Percentiles rank a stretch among this genome's conserved stretches.
These are phyloP conservation scores for Ctenosaura bakeri DNA, from an alignment of 2,797 vertebrate species.

Conservation along the genomic window DNA sequence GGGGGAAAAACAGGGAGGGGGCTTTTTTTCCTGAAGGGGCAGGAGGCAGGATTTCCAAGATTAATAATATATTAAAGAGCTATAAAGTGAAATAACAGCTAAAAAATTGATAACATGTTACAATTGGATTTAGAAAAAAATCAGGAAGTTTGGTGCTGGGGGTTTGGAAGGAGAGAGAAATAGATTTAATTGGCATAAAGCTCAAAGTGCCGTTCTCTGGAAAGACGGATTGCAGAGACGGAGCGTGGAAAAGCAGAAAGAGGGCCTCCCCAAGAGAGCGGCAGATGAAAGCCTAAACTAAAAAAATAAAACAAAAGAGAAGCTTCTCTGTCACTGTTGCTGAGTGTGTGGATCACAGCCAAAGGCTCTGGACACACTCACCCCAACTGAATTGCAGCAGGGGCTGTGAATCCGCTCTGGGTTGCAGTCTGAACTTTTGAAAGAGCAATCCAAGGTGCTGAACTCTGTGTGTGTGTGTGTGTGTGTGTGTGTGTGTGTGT, in stretches of 20 bases:
- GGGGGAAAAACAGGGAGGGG: constrained; percentile 44
- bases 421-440: too few species aligned
- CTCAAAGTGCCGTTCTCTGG: not conserved
- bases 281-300: not conserved
- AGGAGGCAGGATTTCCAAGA: constrained; percentile 56
- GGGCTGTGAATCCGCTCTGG: too few species aligned
- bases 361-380: too few species aligned
- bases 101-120: constrained; percentile 45
- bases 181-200: not conserved
- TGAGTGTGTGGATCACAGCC: not conserved
- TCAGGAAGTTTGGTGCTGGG: not conserved
- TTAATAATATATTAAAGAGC: constrained; percentile 64
- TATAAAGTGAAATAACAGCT: constrained; percentile 45
- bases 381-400: not conserved
- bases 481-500: too few species aligned
- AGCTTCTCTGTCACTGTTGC: not conserved
- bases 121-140: not conserved
- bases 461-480: too few species aligned
- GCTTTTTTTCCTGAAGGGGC: constrained; percentile 8
- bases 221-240: not conserved
- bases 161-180: too few species aligned
- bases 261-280: not conserved
- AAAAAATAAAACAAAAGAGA: too few species aligned
- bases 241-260: too few species aligned
- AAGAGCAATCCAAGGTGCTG: too few species aligned